Evolutionary conservation across 2,113 vertebrate genomes (phyloP).

Genomic region (Pyxicephalus adspersus): DNA sequence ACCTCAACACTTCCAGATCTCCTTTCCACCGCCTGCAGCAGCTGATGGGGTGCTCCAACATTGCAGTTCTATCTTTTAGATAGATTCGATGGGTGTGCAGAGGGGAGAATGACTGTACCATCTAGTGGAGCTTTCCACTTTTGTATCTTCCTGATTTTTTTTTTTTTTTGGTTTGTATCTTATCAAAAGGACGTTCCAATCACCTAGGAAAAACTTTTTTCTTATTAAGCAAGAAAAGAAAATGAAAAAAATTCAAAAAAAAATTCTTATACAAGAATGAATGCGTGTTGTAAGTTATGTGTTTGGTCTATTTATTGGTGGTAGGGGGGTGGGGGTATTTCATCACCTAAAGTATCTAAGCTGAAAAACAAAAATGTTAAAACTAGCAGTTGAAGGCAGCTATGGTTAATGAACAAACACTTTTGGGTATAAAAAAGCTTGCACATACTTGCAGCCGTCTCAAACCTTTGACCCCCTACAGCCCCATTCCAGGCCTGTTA

Average conservation of each 20-base stretch:
- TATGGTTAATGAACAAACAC: not conserved
- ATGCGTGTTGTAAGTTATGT: not conserved
- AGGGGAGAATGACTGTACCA: constrained; percentile 26
- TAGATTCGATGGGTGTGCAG: constrained; percentile 21
- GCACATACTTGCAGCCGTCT: not conserved
- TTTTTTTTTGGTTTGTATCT: constrained; percentile 51
- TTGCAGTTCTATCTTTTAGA: constrained; percentile 13
- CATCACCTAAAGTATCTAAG: not conserved
- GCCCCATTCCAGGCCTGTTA: not conserved
- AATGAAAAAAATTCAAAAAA: constrained; percentile 37
- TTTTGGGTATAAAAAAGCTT: not conserved
- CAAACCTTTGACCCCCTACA: not conserved
- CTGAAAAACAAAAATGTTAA: not conserved
- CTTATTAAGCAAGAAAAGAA: constrained; percentile 43
- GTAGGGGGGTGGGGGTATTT: not conserved
- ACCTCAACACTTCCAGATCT: not conserved
- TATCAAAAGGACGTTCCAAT: constrained; percentile 40
- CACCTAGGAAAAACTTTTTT: constrained; percentile 49
- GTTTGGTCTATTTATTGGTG: not conserved
- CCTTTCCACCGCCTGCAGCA: constrained; percentile 8
- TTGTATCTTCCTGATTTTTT: constrained; percentile 48
- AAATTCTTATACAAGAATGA: constrained; percentile 25
- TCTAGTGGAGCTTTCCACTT: constrained; percentile 47
- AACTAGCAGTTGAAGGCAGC: not conserved
- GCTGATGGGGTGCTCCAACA: constrained; percentile 12